Percentiles rank a stretch among this genome's conserved stretches.
These are phyloP conservation scores for Euwallacea fornicatus DNA, from an alignment of 1,140 invertebrate species.

Conservation along the genomic window DNA sequence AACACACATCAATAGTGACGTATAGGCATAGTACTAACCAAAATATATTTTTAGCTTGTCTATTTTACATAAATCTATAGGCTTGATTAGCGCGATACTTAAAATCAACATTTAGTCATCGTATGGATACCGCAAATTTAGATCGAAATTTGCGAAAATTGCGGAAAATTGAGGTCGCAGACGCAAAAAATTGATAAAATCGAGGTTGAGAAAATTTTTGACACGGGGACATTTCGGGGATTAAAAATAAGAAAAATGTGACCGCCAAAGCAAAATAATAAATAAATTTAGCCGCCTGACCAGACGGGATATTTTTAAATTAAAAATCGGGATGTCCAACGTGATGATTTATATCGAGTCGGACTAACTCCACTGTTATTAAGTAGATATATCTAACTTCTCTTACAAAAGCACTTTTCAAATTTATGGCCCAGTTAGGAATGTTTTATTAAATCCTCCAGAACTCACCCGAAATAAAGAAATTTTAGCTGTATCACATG, in stretches of 20 bases:
- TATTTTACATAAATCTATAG: too few species aligned
- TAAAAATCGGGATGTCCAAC: conserved; percentile 36
- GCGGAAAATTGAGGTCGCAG: not conserved
- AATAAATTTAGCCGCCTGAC: conserved; percentile 35
- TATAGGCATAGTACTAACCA: too few species aligned
- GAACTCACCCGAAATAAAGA: too few species aligned
- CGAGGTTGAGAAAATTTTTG: not conserved
- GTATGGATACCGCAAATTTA: too few species aligned
- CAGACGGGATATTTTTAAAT: conserved; percentile 39
- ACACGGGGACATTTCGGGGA: conserved; percentile 14
- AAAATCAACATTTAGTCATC: too few species aligned
- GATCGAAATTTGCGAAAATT: not conserved
- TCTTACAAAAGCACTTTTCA: not conserved
- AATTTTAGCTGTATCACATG: too few species aligned
- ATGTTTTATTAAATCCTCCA: not conserved
- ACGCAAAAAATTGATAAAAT: conserved; percentile 20
- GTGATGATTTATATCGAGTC: conserved; percentile 22
- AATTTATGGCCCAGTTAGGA: not conserved
- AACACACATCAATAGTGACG: too few species aligned
- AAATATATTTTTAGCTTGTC: too few species aligned
- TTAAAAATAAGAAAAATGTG: conserved; percentile 40
- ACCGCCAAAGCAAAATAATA: conserved; percentile 34
- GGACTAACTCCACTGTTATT: conserved; percentile 7
- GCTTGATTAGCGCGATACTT: too few species aligned
- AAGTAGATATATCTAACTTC: conserved; percentile 1